These are phyloP conservation scores for Alsophila aescularia DNA, from an alignment of 2,888 invertebrate species.

Conservation along the genomic window DNA sequence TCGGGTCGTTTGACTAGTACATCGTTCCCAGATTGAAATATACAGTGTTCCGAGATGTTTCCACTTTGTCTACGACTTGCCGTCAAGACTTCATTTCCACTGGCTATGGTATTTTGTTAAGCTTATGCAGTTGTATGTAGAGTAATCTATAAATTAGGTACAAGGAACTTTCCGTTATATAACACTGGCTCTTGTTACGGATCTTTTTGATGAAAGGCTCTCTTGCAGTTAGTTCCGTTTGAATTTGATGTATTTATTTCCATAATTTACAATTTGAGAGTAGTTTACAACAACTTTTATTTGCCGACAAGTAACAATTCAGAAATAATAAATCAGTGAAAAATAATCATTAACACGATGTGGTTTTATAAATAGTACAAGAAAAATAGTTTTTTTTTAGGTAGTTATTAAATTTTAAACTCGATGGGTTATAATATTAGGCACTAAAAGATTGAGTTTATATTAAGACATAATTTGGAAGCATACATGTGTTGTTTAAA, in stretches of 20 bases:
- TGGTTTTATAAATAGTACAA: too few species aligned
- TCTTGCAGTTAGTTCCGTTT: slow-evolving; percentile 1
- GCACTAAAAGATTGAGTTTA: slow-evolving; percentile 25
- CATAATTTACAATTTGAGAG: background rate
- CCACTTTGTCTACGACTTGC: slow-evolving; percentile 55
- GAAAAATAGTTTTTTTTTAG: too few species aligned
- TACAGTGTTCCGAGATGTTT: slow-evolving; percentile 51
- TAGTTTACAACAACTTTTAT: background rate
- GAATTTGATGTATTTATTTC: slow-evolving; percentile 14
- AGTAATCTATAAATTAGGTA: slow-evolving; percentile 20
- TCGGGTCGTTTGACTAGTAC: slow-evolving; percentile 68
- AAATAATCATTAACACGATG: too few species aligned
- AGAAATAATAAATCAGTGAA: too few species aligned
- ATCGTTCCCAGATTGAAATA: slow-evolving; percentile 64
- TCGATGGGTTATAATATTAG: background rate
- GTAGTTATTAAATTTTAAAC: background rate
- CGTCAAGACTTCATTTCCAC: slow-evolving; percentile 38
- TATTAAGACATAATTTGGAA: slow-evolving; percentile 56
- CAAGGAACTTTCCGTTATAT: slow-evolving; percentile 5
- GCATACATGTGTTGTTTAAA: slow-evolving; percentile 57
- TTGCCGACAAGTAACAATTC: too few species aligned
- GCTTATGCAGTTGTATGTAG: slow-evolving; percentile 17
- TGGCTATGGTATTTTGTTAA: slow-evolving; percentile 29
- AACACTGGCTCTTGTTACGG: slow-evolving; percentile 6
- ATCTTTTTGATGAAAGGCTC: slow-evolving; percentile 14